Evolutionary conservation across 2,888 invertebrate species (phyloP).

Genomic region (Tenthredo distinguenda): DNA sequence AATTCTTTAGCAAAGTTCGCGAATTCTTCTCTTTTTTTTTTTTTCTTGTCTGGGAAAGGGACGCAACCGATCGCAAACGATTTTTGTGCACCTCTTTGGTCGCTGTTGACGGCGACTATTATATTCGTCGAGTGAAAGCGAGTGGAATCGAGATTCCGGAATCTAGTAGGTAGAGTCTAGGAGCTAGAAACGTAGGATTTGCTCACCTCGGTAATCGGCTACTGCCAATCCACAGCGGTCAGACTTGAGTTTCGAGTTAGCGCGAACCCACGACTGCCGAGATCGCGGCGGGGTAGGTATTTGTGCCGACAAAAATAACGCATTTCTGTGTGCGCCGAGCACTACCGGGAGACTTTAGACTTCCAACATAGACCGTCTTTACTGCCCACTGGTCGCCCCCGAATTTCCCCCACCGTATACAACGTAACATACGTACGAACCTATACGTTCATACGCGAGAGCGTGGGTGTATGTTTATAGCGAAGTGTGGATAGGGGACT

Average conservation of each 20-base stretch:
- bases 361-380: not conserved
- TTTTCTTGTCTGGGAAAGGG: too few relatives aligned
- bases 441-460: not conserved
- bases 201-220: slow-evolving; percentile 41
- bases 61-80: not conserved
- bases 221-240: slow-evolving; percentile 20
- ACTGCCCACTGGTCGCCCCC: slow-evolving; percentile 42
- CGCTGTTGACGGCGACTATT: not conserved
- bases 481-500: not conserved
- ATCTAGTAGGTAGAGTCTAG: not conserved
- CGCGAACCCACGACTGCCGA: slow-evolving; percentile 63
- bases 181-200: not conserved
- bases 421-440: not conserved
- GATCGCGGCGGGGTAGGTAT: slow-evolving; percentile 68
- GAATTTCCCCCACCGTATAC: not conserved
- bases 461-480: not conserved
- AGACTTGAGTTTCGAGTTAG: slow-evolving; percentile 51
- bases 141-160: not conserved
- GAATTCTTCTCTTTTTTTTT: too few relatives aligned
- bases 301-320: slow-evolving; percentile 78
- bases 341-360: slow-evolving; percentile 40
- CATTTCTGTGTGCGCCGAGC: slow-evolving; percentile 71
- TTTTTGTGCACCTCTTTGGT: not conserved
- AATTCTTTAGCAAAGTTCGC: too few relatives aligned
- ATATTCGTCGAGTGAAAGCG: not conserved